Evolutionary conservation across 2,113 vertebrate genomes (phyloP).

Genomic region (Pelecanus crispus): DNA sequence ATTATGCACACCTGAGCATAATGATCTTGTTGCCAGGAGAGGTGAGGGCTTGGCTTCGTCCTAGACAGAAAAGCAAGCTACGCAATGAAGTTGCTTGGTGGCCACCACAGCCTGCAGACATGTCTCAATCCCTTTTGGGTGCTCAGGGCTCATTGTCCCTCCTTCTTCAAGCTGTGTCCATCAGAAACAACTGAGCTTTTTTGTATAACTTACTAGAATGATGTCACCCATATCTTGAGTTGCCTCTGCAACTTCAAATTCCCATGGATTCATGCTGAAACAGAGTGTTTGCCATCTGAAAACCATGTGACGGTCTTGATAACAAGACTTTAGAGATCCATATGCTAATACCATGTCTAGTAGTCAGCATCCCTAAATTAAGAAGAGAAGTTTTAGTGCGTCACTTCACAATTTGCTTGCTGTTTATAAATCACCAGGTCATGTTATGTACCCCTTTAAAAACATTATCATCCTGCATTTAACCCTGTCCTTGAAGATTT

Average conservation of each 20-base stretch:
- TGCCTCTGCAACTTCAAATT: background rate
- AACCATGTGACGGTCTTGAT: background rate
- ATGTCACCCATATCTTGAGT: background rate
- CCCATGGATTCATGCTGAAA: background rate
- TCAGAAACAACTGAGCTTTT: background rate
- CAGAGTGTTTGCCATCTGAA: background rate
- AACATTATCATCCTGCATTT: conserved; percentile 55
- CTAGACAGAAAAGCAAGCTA: background rate
- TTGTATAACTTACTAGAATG: background rate
- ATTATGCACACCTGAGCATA: background rate
- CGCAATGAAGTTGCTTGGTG: background rate
- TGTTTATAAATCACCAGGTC: background rate
- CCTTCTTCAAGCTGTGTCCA: background rate
- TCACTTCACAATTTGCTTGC: background rate
- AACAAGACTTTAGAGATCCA: background rate
- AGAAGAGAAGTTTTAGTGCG: background rate
- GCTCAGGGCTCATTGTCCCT: background rate
- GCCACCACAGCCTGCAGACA: background rate
- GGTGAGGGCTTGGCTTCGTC: background rate
- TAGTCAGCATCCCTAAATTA: background rate
- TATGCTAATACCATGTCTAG: background rate
- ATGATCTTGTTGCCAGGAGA: background rate
- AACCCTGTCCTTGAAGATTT: conserved; percentile 53
- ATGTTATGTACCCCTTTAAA: conserved; percentile 19
- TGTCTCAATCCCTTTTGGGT: background rate